A percentile compares a stretch with the other conserved stretches of the same genome.
These are phyloP conservation scores for Sylvia atricapilla DNA, from an alignment of 2,113 vertebrate species.

Conservation along the genomic window DNA sequence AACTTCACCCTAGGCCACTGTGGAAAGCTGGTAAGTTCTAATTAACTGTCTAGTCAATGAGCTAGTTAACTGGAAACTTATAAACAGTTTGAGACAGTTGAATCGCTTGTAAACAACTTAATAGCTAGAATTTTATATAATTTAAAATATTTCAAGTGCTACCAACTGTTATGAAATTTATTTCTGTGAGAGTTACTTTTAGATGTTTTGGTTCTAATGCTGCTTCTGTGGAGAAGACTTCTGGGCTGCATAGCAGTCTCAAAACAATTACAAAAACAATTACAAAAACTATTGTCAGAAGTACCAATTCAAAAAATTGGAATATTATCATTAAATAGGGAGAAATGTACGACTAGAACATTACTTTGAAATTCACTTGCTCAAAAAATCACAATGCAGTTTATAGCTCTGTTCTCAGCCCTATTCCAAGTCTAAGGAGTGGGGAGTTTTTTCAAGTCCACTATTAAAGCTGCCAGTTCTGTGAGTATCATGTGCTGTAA, in stretches of 20 bases:
- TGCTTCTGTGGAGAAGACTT: background rate
- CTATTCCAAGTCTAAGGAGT: background rate
- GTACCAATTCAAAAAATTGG: background rate
- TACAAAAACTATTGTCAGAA: rapidly evolving
- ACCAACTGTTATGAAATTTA: background rate
- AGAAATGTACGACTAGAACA: background rate
- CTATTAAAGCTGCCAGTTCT: background rate
- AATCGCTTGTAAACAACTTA: background rate
- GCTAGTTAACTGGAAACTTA: background rate
- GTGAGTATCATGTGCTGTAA: background rate
- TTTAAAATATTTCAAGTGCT: background rate
- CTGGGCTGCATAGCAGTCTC: background rate
- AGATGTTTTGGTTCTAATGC: background rate
- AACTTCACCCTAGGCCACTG: background rate
- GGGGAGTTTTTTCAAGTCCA: background rate
- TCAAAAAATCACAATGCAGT: background rate
- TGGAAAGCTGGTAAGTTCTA: background rate
- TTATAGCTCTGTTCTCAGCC: background rate
- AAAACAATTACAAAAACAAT: background rate
- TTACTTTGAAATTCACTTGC: background rate
- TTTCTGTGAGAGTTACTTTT: background rate
- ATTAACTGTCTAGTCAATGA: background rate
- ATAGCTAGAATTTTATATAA: background rate
- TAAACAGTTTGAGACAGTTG: background rate
- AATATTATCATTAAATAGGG: background rate